Conservation (phyloP, 2,113 vertebrate genomes). For the Centropus bengalensis region DNA sequence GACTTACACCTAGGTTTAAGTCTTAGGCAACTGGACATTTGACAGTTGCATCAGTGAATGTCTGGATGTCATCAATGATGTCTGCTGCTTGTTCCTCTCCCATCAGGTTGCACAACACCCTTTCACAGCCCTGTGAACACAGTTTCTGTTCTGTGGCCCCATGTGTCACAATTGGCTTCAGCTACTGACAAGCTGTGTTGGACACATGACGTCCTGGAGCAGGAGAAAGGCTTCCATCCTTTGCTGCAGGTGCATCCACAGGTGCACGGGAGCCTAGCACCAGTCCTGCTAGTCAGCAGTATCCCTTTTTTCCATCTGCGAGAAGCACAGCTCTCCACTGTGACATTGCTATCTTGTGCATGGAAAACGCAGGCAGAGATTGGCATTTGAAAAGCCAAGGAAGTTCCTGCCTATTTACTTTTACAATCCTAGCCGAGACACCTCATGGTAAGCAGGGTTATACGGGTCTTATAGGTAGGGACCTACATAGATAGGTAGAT, state of each 20-base stretch:
- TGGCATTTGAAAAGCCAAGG: neutral
- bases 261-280: neutral
- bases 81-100: neutral
- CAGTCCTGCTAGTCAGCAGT: neutral
- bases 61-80: neutral
- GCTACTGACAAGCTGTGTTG: neutral
- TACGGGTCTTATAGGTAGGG: neutral
- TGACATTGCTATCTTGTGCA: neutral
- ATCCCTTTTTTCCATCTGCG: neutral
- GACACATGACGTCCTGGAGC: neutral
- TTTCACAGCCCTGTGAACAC: neutral
- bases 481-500: neutral
- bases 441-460: neutral
- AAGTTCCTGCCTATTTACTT: neutral
- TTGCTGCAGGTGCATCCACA: neutral
- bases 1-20: neutral
- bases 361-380: neutral
- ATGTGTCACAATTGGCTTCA: accelerated
- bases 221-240: neutral
- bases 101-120: neutral
- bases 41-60: neutral
- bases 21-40: neutral
- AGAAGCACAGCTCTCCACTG: too few relatives aligned
- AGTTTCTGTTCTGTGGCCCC: neutral
- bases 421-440: neutral